These are phyloP conservation scores for Pterocles orientalis DNA, from an alignment of 2,113 vertebrate species.

Conservation along the genomic window DNA sequence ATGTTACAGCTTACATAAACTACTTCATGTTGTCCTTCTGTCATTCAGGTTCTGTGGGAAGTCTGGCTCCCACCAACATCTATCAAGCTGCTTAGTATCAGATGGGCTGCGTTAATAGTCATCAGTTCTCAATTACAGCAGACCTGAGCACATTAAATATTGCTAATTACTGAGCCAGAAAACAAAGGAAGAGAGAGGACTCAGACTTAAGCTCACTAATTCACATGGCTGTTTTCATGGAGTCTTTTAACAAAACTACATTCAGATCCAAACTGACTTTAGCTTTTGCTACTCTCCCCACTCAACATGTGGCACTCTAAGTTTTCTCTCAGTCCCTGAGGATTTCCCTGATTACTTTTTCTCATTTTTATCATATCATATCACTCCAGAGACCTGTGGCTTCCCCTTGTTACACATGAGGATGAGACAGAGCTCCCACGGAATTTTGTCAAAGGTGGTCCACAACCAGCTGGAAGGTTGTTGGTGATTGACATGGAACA, in stretches of 20 bases:
- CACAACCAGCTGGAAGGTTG: not conserved
- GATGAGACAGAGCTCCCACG: not conserved
- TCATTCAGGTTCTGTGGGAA: not conserved
- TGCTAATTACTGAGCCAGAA: not conserved
- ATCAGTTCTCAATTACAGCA: not conserved
- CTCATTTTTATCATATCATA: not conserved
- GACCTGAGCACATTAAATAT: not conserved
- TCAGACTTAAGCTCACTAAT: not conserved
- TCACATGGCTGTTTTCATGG: not conserved
- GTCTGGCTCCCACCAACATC: not conserved
- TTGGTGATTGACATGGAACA: not conserved
- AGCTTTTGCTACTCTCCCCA: not conserved
- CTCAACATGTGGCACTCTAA: rapidly evolving
- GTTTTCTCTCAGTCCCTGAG: not conserved
- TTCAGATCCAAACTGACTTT: not conserved
- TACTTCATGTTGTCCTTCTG: not conserved
- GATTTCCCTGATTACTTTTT: not conserved
- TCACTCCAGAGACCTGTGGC: not conserved
- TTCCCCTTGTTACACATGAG: not conserved
- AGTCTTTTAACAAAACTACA: not conserved
- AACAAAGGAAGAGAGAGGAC: not conserved
- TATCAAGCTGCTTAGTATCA: not conserved
- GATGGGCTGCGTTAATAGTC: not conserved
- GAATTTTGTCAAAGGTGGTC: not conserved
- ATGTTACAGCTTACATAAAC: not conserved